A percentile compares a stretch with the other conserved stretches of the same genome.
These are phyloP conservation scores for Molossus molossus DNA, from an alignment of 2,797 vertebrate genomes.

Conservation along the genomic window DNA sequence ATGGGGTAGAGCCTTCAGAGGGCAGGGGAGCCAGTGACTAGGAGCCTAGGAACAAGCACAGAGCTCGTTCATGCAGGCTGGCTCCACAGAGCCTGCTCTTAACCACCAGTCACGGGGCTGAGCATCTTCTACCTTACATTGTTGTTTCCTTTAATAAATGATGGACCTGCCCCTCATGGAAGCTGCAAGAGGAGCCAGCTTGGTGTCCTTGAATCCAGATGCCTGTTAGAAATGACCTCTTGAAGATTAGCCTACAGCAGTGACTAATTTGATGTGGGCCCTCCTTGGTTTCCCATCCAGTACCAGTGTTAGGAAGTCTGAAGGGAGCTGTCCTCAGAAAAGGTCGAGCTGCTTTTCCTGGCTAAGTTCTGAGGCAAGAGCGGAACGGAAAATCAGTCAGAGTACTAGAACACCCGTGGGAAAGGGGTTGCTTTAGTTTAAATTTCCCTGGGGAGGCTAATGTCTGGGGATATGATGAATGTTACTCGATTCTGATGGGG, in stretches of 20 bases:
- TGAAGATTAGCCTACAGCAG: not conserved
- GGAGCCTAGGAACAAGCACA: not conserved
- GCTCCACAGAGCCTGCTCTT: not conserved
- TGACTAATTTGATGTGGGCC: not conserved
- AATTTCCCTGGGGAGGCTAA: slow-evolving; percentile 73
- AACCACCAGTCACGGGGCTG: not conserved
- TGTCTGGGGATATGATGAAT: slow-evolving; percentile 62
- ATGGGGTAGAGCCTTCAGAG: not conserved
- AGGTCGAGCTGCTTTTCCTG: not conserved
- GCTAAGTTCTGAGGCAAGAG: slow-evolving; percentile 58
- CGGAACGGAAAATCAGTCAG: slow-evolving; percentile 41
- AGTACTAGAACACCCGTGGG: slow-evolving; percentile 38
- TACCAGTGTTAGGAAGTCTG: not conserved
- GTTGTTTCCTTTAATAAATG: slow-evolving; percentile 22
- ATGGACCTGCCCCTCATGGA: not conserved
- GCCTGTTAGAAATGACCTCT: not conserved
- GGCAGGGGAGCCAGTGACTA: not conserved
- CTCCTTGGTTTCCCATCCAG: not conserved
- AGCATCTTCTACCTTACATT: not conserved
- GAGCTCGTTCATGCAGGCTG: not conserved
- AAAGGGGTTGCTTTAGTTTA: slow-evolving; percentile 72
- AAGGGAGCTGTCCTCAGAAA: slow-evolving; percentile 28
- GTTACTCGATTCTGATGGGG: slow-evolving; percentile 11
- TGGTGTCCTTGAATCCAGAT: not conserved
- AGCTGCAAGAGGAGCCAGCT: not conserved